A percentile compares a stretch with the other conserved stretches of the same genome.
Conservation (phyloP, 2,113 vertebrate species). For the Lucifuga dentata region DNA sequence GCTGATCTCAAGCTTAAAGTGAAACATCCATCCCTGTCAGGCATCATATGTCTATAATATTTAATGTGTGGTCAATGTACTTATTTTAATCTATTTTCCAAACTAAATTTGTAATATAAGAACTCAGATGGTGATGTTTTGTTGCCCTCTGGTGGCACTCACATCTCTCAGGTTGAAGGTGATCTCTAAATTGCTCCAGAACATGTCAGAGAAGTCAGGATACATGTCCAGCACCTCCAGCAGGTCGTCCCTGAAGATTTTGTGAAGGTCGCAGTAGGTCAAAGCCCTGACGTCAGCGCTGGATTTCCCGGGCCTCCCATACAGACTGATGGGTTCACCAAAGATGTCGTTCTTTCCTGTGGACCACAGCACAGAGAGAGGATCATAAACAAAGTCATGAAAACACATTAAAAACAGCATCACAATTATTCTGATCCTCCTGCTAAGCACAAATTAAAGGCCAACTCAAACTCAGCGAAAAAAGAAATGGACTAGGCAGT, state of each 20-base stretch:
- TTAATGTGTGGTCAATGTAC: too few relatives aligned
- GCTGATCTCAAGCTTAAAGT: not conserved
- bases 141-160: conserved; percentile 77
- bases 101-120: not conserved
- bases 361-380: not conserved
- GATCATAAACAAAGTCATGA: not conserved
- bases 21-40: too few relatives aligned
- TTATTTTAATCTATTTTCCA: too few relatives aligned
- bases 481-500: conserved; percentile 46
- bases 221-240: conserved; percentile 98
- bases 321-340: conserved; percentile 93
- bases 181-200: conserved; percentile 97
- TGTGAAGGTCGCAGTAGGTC: conserved; percentile 98
- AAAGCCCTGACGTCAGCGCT: conserved; percentile 92
- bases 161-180: conserved; percentile 98
- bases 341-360: conserved; percentile 89
- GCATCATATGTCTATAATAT: too few relatives aligned
- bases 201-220: conserved; percentile 92
- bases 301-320: conserved; percentile 91
- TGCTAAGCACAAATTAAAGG: conserved; percentile 10
- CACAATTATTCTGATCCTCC: not conserved
- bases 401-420: not conserved
- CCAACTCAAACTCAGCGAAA: conserved; percentile 23
- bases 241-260: conserved; percentile 94
- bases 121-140: not conserved